These are phyloP conservation scores for Pteromalus puparum DNA, from an alignment of 1,140 invertebrate genomes.

Conservation along the genomic window DNA sequence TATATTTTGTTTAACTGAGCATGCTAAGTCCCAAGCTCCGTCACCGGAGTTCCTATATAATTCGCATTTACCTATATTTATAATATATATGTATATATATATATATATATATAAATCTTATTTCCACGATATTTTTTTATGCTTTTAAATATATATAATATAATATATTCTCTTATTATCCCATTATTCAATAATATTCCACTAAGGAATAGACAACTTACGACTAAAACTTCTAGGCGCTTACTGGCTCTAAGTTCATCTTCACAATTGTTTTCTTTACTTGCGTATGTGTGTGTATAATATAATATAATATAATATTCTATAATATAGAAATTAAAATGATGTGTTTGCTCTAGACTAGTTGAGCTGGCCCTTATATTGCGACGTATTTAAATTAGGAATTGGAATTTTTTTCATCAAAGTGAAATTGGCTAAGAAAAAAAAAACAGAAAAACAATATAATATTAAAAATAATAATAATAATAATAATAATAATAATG, in stretches of 20 bases:
- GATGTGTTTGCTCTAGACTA: slow-evolving; percentile 73
- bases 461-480: slow-evolving; percentile 23
- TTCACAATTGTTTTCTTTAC: slow-evolving; percentile 59
- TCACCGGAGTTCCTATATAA: slow-evolving; percentile 67
- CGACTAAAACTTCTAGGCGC: slow-evolving; percentile 39
- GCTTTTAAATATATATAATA: slow-evolving; percentile 52
- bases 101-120: slow-evolving; percentile 36
- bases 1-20: slow-evolving; percentile 74
- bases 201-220: slow-evolving; percentile 52
- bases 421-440: slow-evolving; percentile 67
- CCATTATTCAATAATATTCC: slow-evolving; percentile 57
- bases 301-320: neutral
- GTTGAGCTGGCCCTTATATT: slow-evolving; percentile 73
- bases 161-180: slow-evolving; percentile 57
- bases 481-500: slow-evolving; percentile 45
- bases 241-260: slow-evolving; percentile 68
- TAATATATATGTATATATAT: slow-evolving; percentile 30
- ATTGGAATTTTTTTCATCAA: slow-evolving; percentile 68
- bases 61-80: slow-evolving; percentile 45
- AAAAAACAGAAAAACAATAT: slow-evolving; percentile 60
- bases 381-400: slow-evolving; percentile 63
- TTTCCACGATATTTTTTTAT: slow-evolving; percentile 34
- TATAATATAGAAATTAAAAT: slow-evolving; percentile 57
- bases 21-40: slow-evolving; percentile 77
- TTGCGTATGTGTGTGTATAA: neutral